Evolutionary conservation across 2,888 invertebrate genomes (phyloP).

Genomic region (Microctonus hyperodae): DNA sequence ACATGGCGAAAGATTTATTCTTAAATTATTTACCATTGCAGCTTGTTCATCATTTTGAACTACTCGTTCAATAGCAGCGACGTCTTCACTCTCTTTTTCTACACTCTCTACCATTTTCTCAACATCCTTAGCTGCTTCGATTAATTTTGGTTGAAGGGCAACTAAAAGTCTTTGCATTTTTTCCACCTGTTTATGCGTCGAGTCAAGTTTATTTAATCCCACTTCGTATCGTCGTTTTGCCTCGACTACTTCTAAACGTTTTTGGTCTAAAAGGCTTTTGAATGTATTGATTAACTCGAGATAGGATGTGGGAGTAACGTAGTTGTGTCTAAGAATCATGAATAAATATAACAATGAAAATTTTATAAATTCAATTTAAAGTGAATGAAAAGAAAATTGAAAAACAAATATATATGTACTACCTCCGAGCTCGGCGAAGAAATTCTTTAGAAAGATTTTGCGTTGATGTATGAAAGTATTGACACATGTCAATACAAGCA

Average conservation of each 20-base stretch:
- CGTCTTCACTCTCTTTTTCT: slow-evolving; percentile 86
- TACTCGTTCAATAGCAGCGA: slow-evolving; percentile 80
- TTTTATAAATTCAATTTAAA: background rate
- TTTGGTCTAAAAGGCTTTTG: slow-evolving; percentile 77
- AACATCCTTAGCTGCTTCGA: slow-evolving; percentile 86
- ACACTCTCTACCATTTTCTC: slow-evolving; percentile 87
- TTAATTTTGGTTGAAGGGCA: slow-evolving; percentile 85
- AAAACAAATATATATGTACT: background rate
- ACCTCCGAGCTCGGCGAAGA: slow-evolving; percentile 71
- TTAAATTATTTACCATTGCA: slow-evolving; percentile 66
- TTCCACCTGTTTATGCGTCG: slow-evolving; percentile 81
- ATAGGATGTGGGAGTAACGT: slow-evolving; percentile 94
- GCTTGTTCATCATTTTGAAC: slow-evolving; percentile 82
- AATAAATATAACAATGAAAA: background rate
- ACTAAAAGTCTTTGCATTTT: slow-evolving; percentile 86
- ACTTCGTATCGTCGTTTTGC: slow-evolving; percentile 82
- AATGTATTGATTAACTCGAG: slow-evolving; percentile 91
- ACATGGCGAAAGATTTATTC: background rate
- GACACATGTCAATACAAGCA: slow-evolving; percentile 88
- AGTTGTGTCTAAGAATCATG: slow-evolving; percentile 68
- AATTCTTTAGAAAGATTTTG: slow-evolving; percentile 75
- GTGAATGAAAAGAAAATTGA: slow-evolving; percentile 1
- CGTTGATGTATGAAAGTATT: slow-evolving; percentile 87
- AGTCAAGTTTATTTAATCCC: slow-evolving; percentile 85
- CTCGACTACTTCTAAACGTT: slow-evolving; percentile 73